Base-by-base conservation (phyloP, 1,140 invertebrate species). In the Olivierus martensii region DNA sequence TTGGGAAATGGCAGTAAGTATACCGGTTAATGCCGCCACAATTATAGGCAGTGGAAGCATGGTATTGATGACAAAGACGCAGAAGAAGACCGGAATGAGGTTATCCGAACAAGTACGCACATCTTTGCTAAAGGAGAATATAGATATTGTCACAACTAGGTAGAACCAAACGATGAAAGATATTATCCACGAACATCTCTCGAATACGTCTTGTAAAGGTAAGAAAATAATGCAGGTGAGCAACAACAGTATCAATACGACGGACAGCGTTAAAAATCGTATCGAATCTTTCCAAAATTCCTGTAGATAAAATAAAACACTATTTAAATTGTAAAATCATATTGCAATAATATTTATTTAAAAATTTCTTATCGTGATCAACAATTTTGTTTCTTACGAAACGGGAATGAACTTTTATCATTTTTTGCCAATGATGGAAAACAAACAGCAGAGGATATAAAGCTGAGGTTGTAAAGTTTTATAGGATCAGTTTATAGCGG, bases 51-150 rank as follows among this genome's bases (percentile, higher is more conserved):
- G 53, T 19, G 65, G 61, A 39, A 67, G 54, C 61, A 67, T 65
- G 7, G 66, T 66, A 35, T 68, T 61, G 10, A 60, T 62, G 14
- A 62, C 57, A 45, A 68, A 66, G n/a, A 67, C 61, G 5, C 62
- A 58, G 41, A 65, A 61, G 46, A 66, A 66, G 3, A 65, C 57
- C 9, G 59, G 56, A 19, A 65, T 58, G 10, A 61, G 57, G 46
- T 62, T 60, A 52, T 66, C 65, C 0, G 62, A 59, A 59, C 59
- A 18, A 48, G 48, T 28, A 38, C 58, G 15, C 50, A 52, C 17
- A 9, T 41, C 22, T 28, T 47, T 18, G 44, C 53, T 51, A 51
- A 56, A 42, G 47, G 59, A 35, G 52, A 59, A 65, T 4, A 62
- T 49, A 1, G 60, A 53, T 7, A 60, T 51, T 1, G 54, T 52